Base-by-base conservation (phyloP, 2,113 vertebrate genomes). In the Gnathonemus echidnorhynchus region DNA sequence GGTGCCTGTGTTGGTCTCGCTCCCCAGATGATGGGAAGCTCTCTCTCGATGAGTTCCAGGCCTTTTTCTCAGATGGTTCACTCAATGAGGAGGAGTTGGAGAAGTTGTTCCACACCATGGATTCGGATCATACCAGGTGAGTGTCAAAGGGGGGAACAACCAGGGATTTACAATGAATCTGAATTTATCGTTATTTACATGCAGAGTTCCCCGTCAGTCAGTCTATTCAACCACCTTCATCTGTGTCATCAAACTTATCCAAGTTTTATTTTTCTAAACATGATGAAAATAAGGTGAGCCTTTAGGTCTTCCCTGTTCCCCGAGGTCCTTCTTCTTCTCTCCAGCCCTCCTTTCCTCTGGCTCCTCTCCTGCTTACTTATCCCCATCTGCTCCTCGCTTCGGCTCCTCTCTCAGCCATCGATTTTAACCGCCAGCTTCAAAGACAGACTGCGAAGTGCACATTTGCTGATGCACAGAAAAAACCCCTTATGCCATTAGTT, bases 1-100 rank as follows among this genome's bases (percentile, higher is more conserved):
- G 58, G 7, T 48, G 9, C 21, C 83, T 85, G 83, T 46, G 45
- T 8, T 85, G 5, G 21, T 45, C 35, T 85, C 83, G n/a, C 45
- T 21, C 89, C 94, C 80, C 95, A 99, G 98, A 99, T 92, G 98
- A 99, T 0, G 98, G 98, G 83, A 99, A 98, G 93, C 94, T 99
- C 92, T 99, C 98, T 88, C 94, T 99, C 95, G 98, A 99, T 92
- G 98, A 99, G 91, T 99, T 99, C 94, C 98, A 98, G 95, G 97
- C 98, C 15, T 99, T 99, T 95, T 99, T 99, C 93, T 97, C 98
- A 0, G 98, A 99, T 0, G 98, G 98, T 0, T 97, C 97, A 0
- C 97, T 99, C 92, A 97, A 97, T 0, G 98, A 98, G 92, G 97
- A 98, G 21, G 98, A 99, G 92, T 96, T 99, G 31, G 98, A 99